Percentiles rank a stretch among this genome's conserved stretches.
These are phyloP conservation scores for Cantharis rustica DNA, from an alignment of 2,888 invertebrate genomes.

Conservation along the genomic window DNA sequence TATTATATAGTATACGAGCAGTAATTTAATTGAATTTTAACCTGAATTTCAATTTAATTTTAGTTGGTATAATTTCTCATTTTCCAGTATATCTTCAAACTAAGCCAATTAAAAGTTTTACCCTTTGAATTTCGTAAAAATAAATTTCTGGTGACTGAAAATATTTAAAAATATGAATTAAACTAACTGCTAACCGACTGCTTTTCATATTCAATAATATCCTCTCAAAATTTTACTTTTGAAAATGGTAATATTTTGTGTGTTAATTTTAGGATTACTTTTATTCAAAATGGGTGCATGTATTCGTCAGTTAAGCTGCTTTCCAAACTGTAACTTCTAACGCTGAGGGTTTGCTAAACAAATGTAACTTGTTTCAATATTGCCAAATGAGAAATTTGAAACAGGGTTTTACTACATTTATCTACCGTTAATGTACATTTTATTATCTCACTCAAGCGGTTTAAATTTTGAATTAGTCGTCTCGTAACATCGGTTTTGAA, in stretches of 20 bases:
- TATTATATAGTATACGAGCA: not conserved
- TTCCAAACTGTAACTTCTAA: not conserved
- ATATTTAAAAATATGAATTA: not conserved
- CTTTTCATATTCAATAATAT: not conserved
- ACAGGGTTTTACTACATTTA: not conserved
- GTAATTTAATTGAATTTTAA: not conserved
- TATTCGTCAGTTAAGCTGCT: not conserved
- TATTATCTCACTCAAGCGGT: not conserved
- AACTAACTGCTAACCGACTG: not conserved
- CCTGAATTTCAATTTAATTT: not conserved
- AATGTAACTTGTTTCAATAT: not conserved
- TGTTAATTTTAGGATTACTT: not conserved
- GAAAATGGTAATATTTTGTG: not conserved
- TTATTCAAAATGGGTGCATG: not conserved
- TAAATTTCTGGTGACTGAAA: not conserved
- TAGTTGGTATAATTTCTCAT: not conserved
- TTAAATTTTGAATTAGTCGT: not conserved
- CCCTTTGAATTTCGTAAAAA: not conserved
- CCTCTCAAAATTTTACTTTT: not conserved
- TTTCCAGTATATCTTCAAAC: not conserved
- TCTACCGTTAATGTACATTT: not conserved
- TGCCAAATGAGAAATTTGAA: not conserved
- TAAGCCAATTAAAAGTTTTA: not conserved
- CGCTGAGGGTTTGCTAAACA: not conserved
- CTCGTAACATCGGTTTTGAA: not conserved